Base-by-base conservation (phyloP, 1,140 invertebrate species). In the Penaeus vannamei region DNA sequence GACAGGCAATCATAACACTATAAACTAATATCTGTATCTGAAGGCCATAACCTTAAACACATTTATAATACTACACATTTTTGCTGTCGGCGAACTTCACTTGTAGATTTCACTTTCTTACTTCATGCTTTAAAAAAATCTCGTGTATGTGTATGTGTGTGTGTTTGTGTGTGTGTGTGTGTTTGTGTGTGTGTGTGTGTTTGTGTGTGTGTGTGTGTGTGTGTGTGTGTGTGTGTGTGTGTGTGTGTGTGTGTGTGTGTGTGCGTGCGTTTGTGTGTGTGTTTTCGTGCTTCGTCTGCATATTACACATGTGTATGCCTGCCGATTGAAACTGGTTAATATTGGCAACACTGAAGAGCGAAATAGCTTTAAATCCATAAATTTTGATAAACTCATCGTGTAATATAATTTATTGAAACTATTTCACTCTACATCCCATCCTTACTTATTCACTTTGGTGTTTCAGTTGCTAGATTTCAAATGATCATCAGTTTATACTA, bases 101-200 rank as follows among this genome's bases (percentile, higher is more conserved):
- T 26, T 69, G 32, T 8, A 23, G n/a, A 69, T 69, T 26, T 69
- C n/a, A 26, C 8, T 69, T 10, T 69, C n/a, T 69, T 26, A 26
- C n/a, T 69, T 26, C 7, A 69, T 69, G 29, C 29, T n/a, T 69
- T n/a, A n/a, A 69, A n/a, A 69, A n/a, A 69, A n/a, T n/a, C 29
- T n/a, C n/a, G n/a, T 72, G n/a, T 72, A 72, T 72, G 32, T 72
- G n/a, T 72, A 72, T 72, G n/a, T 72, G n/a, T 20, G 8, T 72
- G 8, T 72, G 8, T 72, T 23, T 72, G n/a, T 72, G n/a, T 72
- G n/a, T 72, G n/a, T 72, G n/a, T 23, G n/a, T 20, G n/a, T 72
- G n/a, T 72, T 23, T 72, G n/a, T 72, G n/a, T 72, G n/a, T 72
- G n/a, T 72, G n/a, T 72, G n/a, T 72, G n/a, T 72, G n/a, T 72